Evolutionary conservation across 1,140 invertebrate species (phyloP).

Genomic region (Drosophila fuyamai): DNA sequence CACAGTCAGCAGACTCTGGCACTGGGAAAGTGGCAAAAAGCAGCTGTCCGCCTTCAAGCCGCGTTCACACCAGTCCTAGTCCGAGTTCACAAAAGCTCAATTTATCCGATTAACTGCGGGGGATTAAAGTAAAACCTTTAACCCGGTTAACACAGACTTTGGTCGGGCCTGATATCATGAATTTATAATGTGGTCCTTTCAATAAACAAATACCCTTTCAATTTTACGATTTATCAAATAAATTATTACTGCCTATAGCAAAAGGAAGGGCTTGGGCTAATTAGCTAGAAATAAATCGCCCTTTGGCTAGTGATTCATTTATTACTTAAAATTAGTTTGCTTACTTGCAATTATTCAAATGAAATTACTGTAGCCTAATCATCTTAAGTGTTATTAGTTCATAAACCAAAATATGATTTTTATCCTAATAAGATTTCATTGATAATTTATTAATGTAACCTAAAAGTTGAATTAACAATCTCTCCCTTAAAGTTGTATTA

Average conservation of each 20-base stretch:
- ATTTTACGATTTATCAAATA: slow-evolving; percentile 27
- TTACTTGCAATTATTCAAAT: too few relatives aligned
- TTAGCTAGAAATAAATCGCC: background rate
- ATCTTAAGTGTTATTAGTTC: too few relatives aligned
- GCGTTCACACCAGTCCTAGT: slow-evolving; percentile 18
- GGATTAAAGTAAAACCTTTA: slow-evolving; percentile 17
- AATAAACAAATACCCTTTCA: slow-evolving; percentile 31
- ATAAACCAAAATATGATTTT: too few relatives aligned
- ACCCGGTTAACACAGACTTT: slow-evolving; percentile 3
- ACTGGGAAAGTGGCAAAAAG: slow-evolving; percentile 8
- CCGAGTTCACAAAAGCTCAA: slow-evolving; percentile 19
- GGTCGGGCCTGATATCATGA: slow-evolving; percentile 12
- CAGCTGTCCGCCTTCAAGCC: slow-evolving; percentile 14
- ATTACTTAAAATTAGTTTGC: too few relatives aligned
- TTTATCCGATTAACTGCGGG: slow-evolving; percentile 32
- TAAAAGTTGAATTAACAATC: too few relatives aligned
- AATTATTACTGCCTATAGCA: slow-evolving; percentile 14
- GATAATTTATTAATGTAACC: too few relatives aligned
- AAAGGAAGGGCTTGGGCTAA: background rate
- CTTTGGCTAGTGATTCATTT: too few relatives aligned
- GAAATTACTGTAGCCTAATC: too few relatives aligned
- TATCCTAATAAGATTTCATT: too few relatives aligned
- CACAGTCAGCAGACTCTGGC: slow-evolving; percentile 20
- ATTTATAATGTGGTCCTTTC: slow-evolving; percentile 25
- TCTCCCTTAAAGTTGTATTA: too few relatives aligned